Conservation (phyloP, 2,797 vertebrate genomes). For the Xiphorhynchus erythropygius region DNA sequence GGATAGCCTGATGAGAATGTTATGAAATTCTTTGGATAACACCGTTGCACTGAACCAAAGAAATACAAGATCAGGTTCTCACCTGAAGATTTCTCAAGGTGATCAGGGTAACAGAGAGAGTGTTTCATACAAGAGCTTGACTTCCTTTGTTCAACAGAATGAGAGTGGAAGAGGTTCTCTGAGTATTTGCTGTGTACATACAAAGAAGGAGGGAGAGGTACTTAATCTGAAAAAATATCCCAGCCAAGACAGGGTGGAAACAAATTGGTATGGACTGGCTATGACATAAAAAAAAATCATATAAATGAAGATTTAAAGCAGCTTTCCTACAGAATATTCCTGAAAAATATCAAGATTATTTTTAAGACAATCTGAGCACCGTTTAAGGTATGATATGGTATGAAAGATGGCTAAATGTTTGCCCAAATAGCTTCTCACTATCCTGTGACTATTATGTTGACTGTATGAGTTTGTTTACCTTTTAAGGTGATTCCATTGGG, state of each 20-base stretch:
- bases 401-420: neutral
- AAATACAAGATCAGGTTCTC: neutral
- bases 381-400: neutral
- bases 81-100: neutral
- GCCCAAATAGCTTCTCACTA: neutral
- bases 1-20: neutral
- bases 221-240: neutral
- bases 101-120: neutral
- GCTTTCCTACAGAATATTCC: neutral
- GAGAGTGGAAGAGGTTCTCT: neutral
- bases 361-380: neutral
- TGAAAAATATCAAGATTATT: neutral
- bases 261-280: neutral
- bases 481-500: neutral
- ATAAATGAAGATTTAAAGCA: neutral
- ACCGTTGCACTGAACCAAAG: neutral
- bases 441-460: neutral
- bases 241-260: fast-evolving
- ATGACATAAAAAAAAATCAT: neutral
- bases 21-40: neutral
- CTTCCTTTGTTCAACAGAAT: neutral
- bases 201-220: neutral
- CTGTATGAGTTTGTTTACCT: neutral
- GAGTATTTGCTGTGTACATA: neutral
- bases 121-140: neutral